phyloP scores from a whole-genome alignment of 1,140 invertebrate species.

The Gerris buenoi region DNA sequence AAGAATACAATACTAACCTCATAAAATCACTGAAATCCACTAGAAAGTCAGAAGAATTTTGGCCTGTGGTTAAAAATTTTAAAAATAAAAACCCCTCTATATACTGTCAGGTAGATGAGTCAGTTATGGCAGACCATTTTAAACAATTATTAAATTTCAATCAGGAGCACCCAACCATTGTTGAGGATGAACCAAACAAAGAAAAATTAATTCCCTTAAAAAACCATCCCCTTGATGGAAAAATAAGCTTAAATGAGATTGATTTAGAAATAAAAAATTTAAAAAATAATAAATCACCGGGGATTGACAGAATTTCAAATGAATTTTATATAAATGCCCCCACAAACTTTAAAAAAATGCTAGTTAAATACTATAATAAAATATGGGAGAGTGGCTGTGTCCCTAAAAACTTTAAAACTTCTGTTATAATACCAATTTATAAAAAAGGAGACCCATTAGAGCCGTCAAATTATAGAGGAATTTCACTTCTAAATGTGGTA shows the following conservation, averaged over 20 bases:
- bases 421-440: neutral
- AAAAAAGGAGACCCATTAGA: too few species aligned
- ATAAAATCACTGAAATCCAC: too few species aligned
- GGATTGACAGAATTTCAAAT: neutral
- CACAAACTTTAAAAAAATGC: neutral
- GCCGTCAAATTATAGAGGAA: neutral
- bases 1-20: too few species aligned
- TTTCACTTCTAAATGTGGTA: neutral
- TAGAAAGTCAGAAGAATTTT: too few species aligned
- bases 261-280: neutral
- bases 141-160: too few species aligned
- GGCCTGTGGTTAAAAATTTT: too few species aligned
- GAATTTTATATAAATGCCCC: neutral
- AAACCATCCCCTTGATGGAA: neutral
- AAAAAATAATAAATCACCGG: neutral
- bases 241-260: neutral
- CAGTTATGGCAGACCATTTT: too few species aligned
- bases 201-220: too few species aligned
- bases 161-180: too few species aligned
- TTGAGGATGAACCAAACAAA: too few species aligned
- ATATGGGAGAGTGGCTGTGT: neutral
- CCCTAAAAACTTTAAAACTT: neutral
- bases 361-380: neutral
- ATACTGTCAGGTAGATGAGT: too few species aligned
- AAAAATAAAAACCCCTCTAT: too few species aligned